phyloP scores from a whole-genome alignment of 37 sponge, comb jelly and placozoan genomes.

The Bolinopsis microptera region DNA sequence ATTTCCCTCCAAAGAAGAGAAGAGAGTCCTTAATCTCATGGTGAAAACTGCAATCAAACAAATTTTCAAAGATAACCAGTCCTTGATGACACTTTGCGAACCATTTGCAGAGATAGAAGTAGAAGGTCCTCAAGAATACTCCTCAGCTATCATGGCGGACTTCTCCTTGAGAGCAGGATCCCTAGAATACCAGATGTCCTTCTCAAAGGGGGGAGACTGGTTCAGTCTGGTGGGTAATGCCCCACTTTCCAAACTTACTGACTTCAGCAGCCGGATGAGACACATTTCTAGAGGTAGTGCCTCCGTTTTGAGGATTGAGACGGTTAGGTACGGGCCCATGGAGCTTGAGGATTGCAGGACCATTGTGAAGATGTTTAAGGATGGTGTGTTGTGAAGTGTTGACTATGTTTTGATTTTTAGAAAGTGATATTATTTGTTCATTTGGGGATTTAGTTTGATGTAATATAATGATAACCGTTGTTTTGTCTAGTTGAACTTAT shows the following conservation, averaged over 20 bases:
- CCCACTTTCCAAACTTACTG: slow-evolving; percentile 8
- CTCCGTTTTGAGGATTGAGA: background rate
- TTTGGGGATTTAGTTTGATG: background rate
- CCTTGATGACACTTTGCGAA: background rate
- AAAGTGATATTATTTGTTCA: background rate
- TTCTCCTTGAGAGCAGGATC: background rate
- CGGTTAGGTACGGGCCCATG: background rate
- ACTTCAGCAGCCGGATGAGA: background rate
- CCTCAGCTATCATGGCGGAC: background rate
- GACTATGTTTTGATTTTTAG: background rate
- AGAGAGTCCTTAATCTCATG: background rate
- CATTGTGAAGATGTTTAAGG: background rate
- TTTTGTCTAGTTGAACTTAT: too few relatives aligned
- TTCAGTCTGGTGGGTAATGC: background rate
- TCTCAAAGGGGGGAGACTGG: background rate
- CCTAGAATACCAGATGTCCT: background rate
- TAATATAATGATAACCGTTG: too few relatives aligned
- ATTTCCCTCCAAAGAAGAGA: background rate
- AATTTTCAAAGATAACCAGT: background rate
- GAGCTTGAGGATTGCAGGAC: background rate
- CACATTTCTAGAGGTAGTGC: background rate
- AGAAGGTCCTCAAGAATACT: slow-evolving; percentile 18
- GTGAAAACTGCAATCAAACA: background rate
- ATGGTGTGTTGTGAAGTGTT: background rate
- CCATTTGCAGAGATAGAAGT: slow-evolving; percentile 11